Evolutionary conservation across 2,113 vertebrate species (phyloP).

Genomic region (Vimba vimba): DNA sequence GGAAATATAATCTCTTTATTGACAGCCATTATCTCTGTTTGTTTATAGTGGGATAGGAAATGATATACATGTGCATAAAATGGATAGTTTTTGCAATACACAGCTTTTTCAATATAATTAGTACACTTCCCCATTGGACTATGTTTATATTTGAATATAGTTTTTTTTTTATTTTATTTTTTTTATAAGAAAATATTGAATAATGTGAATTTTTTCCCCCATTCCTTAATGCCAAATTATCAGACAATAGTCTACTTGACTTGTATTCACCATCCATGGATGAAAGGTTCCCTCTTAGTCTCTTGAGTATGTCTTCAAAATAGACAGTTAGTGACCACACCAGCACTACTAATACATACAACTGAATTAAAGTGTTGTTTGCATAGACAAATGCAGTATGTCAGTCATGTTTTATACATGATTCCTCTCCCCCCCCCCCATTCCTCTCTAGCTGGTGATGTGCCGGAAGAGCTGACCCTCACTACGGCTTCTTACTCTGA

Average conservation of each 20-base stretch:
- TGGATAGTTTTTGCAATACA: neutral
- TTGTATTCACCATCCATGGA: too few relatives aligned
- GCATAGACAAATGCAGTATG: constrained; percentile 1
- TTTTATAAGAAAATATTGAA: too few relatives aligned
- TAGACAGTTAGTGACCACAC: neutral
- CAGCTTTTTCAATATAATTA: constrained; percentile 36
- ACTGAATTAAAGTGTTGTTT: neutral
- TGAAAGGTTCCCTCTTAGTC: neutral
- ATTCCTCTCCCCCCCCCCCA: neutral
- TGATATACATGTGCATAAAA: constrained; percentile 22
- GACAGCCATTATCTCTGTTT: constrained; percentile 45
- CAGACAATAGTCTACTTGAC: too few relatives aligned
- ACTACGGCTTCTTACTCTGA: constrained; percentile 16
- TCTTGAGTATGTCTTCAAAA: neutral
- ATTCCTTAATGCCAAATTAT: too few relatives aligned
- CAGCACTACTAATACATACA: neutral
- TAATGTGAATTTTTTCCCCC: too few relatives aligned
- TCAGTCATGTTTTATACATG: constrained; percentile 14
- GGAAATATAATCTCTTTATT: constrained; percentile 51
- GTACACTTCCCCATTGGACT: neutral
- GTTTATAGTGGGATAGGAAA: constrained; percentile 33
- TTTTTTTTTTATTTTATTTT: too few relatives aligned
- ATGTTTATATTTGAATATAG: neutral
- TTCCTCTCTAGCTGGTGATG: neutral
- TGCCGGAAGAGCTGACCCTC: constrained; percentile 14